phyloP scores from a whole-genome alignment of 2,888 invertebrate species.

The Andrena bicolor region DNA sequence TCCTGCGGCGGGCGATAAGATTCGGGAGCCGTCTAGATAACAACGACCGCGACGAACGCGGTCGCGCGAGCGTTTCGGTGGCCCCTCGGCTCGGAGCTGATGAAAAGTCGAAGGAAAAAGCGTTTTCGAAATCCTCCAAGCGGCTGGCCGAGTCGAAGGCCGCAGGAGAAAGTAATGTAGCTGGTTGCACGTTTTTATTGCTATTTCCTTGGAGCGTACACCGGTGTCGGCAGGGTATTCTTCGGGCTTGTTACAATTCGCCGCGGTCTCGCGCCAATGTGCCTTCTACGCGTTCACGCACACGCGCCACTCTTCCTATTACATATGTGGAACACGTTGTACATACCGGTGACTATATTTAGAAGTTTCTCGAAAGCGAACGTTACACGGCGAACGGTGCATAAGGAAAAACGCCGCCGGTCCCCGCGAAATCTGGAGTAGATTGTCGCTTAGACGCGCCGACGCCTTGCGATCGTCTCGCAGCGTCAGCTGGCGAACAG shows the following conservation, averaged over 20 bases:
- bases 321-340: slow-evolving; percentile 69
- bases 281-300: slow-evolving; percentile 29
- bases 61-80: not conserved
- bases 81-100: not conserved
- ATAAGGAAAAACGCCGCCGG: slow-evolving; percentile 40
- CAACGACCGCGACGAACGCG: not conserved
- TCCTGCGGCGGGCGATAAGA: not conserved
- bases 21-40: not conserved
- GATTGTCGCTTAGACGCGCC: not conserved
- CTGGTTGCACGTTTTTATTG: slow-evolving; percentile 54
- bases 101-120: slow-evolving; percentile 43
- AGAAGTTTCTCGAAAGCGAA: slow-evolving; percentile 66
- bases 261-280: slow-evolving; percentile 32
- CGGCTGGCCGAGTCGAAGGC: slow-evolving; percentile 36
- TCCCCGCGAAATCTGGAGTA: slow-evolving; percentile 30
- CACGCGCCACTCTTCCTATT: slow-evolving; percentile 48
- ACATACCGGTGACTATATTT: slow-evolving; percentile 63
- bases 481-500: too few species aligned
- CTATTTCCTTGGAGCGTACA: slow-evolving; percentile 54
- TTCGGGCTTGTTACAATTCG: slow-evolving; percentile 53
- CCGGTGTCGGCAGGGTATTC: slow-evolving; percentile 32
- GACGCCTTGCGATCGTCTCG: too few species aligned
- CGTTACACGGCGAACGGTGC: slow-evolving; percentile 42
- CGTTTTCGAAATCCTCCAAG: slow-evolving; percentile 36
- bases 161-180: slow-evolving; percentile 59